Percentiles rank a stretch among this genome's conserved stretches.
These are phyloP conservation scores for Silurus meridionalis DNA, from an alignment of 2,113 vertebrate genomes.

Conservation along the genomic window DNA sequence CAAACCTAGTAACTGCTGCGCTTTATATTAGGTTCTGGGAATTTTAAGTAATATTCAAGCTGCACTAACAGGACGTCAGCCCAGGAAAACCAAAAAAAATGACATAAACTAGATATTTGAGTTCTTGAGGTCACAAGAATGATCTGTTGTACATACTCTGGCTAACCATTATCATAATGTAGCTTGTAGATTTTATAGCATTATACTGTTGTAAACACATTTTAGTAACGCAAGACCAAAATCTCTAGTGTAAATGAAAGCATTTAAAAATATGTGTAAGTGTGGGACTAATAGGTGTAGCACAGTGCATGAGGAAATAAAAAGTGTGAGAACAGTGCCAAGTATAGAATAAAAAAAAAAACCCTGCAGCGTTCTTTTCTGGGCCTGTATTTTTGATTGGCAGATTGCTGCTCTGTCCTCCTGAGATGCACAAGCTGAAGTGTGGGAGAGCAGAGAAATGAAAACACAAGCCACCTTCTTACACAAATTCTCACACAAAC, in stretches of 20 bases:
- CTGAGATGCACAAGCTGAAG: neutral
- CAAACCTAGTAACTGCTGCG: neutral
- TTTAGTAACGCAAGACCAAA: neutral
- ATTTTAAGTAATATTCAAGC: neutral
- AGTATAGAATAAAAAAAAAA: conserved; percentile 27
- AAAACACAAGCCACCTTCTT: neutral
- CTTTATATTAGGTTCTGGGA: neutral
- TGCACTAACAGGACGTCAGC: neutral
- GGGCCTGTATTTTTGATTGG: conserved; percentile 37
- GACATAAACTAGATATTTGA: no score
- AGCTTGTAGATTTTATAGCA: neutral
- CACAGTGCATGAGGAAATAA: conserved; percentile 48
- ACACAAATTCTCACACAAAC: conserved; percentile 23
- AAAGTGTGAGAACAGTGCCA: conserved; percentile 33
- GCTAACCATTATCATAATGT: neutral
- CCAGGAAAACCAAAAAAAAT: neutral
- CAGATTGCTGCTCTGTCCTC: neutral
- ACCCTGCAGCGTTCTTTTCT: conserved; percentile 6
- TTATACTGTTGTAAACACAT: neutral
- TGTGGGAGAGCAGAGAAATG: conserved; percentile 24
- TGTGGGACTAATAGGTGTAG: neutral
- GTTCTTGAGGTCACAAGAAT: neutral
- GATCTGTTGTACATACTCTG: neutral
- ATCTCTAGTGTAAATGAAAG: neutral
- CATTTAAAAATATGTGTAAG: neutral